Base-by-base conservation (phyloP, 2,888 invertebrate genomes). In the Disparrhopalites patrizii region DNA sequence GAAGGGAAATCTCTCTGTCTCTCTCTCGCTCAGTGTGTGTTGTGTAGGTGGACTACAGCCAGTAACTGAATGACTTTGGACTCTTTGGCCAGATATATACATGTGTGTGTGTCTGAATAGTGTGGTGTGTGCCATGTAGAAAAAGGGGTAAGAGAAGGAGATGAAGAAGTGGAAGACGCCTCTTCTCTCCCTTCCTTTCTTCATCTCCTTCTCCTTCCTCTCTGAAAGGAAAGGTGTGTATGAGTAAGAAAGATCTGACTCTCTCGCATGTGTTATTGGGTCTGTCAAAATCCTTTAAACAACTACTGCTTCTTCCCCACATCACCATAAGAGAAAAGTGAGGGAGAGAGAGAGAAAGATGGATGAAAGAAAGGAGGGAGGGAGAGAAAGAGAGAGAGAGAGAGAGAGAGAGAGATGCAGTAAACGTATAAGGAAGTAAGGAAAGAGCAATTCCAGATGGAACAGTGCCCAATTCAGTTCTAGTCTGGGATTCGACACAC, bases 391-490 rank as follows among this genome's bases (percentile, higher is more conserved):
- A 43, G 43, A 43, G 43, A 10, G 43, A 43, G n/a, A 10, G 7
- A 43, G 8, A 3, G 8, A 47, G 3, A 15, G 47, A 5, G 47
- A 2, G 23, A 47, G 23, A 47, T 7, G 36, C 36, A 7, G 36
- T 23, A 23, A 47, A 23, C 47, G 60, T 61, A 61, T 61, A 50
- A 61, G 60, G 60, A 61, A 61, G 60, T 43, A 58, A 58, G 58
- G 58, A 58, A 61, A 61, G 60, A 61, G 33, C 50, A 50, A 50
- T 61, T 31, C 60, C 60, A 61, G 60, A 61, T 61, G 60, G 60
- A 61, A 61, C 47, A 33, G 27, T 61, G 60, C 60, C 57, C 57
- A 57, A 36, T 57, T 57, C 58, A 61, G 60, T 50, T 50, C 47
- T 58, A 47, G 43, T 58, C 58, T 58, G 58, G 38, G 58, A 43